Evolutionary conservation across 2,888 invertebrate species (phyloP).

Genomic region (Sarcophaga subvicina): DNA sequence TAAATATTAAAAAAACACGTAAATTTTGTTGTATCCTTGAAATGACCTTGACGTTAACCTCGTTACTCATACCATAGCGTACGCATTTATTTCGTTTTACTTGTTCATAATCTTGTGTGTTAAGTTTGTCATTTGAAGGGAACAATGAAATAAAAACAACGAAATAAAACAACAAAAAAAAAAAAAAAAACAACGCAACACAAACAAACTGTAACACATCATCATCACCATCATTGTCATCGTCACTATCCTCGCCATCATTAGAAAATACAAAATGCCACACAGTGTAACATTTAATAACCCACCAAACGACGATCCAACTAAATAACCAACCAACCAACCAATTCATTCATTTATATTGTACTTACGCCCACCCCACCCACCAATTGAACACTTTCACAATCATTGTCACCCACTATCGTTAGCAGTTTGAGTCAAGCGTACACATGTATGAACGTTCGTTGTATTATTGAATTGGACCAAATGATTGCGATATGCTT

Average conservation of each 20-base stretch:
- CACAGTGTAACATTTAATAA: slow-evolving; percentile 62
- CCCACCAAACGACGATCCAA: neutral
- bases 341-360: neutral
- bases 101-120: slow-evolving; percentile 30
- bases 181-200: slow-evolving; percentile 38
- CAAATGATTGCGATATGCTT: slow-evolving; percentile 6
- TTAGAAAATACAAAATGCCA: slow-evolving; percentile 56
- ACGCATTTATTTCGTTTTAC: slow-evolving; percentile 46
- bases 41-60: slow-evolving; percentile 74
- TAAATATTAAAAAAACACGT: slow-evolving; percentile 4
- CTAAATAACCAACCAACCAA: neutral
- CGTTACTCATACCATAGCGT: slow-evolving; percentile 11
- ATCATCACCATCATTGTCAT: slow-evolving; percentile 39
- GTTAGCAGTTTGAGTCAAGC: neutral
- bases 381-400: slow-evolving; percentile 36
- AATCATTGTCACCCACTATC: neutral
- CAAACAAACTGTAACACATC: slow-evolving; percentile 53
- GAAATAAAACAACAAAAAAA: slow-evolving; percentile 28
- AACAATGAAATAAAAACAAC: slow-evolving; percentile 19
- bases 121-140: slow-evolving; percentile 54
- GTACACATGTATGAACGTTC: neutral
- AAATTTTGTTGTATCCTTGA: slow-evolving; percentile 75
- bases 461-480: neutral
- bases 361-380: neutral
- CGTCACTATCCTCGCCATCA: slow-evolving; percentile 34